Evolutionary conservation across 64 coral and sea anemone genomes (phyloP), one percentile per base, ranked within the genome.

Genomic region (Pocillopora damicornis): DNA sequence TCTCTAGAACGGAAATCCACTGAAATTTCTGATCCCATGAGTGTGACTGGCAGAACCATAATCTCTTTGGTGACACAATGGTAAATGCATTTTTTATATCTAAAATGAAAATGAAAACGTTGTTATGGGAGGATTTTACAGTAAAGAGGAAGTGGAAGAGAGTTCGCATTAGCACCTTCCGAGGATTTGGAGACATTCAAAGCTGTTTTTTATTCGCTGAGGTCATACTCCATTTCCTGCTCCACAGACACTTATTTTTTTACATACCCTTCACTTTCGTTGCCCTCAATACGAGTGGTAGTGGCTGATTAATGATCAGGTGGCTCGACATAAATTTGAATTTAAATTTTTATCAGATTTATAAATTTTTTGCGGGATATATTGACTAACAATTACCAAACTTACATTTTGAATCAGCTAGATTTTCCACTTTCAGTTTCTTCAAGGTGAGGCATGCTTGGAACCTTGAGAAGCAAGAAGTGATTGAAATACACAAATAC

Each of bases 81-180:
- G 82, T 82, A 86, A 95, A 95, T 37, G 94, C 94, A 57, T 95
- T 95, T 73, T 95, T 95, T 16, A 95, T 51, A 69, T 95, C 94
- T 95, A n/a, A 8, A 89, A 79, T 71, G 58, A 20, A 30, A 65
- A 68, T 57, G n/a, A 22, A 76, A 59, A 18, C 12, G 34, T 60
- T 56, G 20, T 20, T 79, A 18, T 37, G 34, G 58, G 26, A 76
- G 13, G 30, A 36, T 13, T 14, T 36, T 36, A 8, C 56, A 3
- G 11, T 80, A 26, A 12, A 59, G 61, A 13, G 17, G 26, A n/a
- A 51, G 74, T 15, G 13, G 42, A 51, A 51, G 42, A 1, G 42
- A 51, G 42, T 51, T 7, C 42, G 42, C 42, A 51, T 51, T 51
- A 51, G 42, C 42, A 51, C 42, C 42, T 51, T 51, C 42, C 42